Percentiles rank a stretch among this genome's conserved stretches.
phyloP scores from a whole-genome alignment of 1,140 invertebrate species.

The Hydropsyche tenuis region DNA sequence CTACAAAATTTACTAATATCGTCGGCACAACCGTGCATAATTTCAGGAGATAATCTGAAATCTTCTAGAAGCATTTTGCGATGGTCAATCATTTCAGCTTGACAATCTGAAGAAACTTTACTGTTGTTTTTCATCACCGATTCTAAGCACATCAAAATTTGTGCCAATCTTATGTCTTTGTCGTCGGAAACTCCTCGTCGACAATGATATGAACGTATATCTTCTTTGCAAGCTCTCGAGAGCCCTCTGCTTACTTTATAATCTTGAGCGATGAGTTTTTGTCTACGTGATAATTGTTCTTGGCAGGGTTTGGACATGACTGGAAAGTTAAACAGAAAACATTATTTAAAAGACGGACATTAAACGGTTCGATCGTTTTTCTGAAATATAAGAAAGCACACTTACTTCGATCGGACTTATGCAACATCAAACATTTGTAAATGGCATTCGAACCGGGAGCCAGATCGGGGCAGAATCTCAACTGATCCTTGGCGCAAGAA shows the following conservation, averaged over 20 bases:
- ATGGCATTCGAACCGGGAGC: slow-evolving; percentile 78
- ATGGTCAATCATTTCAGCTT: slow-evolving; percentile 89
- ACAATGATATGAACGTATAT: slow-evolving; percentile 85
- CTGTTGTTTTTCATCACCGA: slow-evolving; percentile 79
- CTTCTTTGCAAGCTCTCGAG: slow-evolving; percentile 85
- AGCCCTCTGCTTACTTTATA: slow-evolving; percentile 90
- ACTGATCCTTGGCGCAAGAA: slow-evolving; percentile 86
- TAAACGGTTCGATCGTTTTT: too few relatives aligned
- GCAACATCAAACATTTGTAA: slow-evolving; percentile 90
- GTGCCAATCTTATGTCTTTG: slow-evolving; percentile 83
- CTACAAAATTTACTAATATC: slow-evolving; percentile 82
- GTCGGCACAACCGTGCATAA: slow-evolving; percentile 85
- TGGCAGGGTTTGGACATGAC: slow-evolving; percentile 76
- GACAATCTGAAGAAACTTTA: slow-evolving; percentile 76
- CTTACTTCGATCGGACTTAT: slow-evolving; percentile 79
- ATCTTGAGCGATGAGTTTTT: slow-evolving; percentile 89
- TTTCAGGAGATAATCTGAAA: slow-evolving; percentile 89
- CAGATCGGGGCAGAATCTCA: slow-evolving; percentile 72
- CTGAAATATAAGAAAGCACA: too few relatives aligned
- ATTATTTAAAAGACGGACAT: too few relatives aligned
- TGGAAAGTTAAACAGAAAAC: slow-evolving; percentile 50
- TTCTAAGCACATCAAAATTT: slow-evolving; percentile 93
- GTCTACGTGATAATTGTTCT: slow-evolving; percentile 82
- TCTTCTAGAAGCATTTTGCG: slow-evolving; percentile 91
- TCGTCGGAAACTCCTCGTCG: slow-evolving; percentile 78